Percentiles rank a stretch among this genome's conserved stretches.
Conservation (phyloP, 1,140 invertebrate genomes). For the Mamestra configurata region DNA sequence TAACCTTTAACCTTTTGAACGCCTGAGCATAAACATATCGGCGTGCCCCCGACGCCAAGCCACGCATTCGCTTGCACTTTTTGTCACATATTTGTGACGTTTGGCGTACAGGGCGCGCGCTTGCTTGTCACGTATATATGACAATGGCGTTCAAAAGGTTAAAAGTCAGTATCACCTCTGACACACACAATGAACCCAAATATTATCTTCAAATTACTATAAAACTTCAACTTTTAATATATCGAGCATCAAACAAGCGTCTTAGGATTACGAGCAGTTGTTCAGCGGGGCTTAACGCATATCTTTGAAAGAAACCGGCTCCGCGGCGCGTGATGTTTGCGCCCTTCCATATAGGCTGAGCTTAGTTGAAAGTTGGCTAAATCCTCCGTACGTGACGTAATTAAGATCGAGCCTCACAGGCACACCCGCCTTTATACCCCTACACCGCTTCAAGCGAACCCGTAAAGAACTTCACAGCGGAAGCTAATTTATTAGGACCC, state of each 20-base stretch:
- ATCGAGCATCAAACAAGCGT: conserved; percentile 49
- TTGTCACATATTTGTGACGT: too few relatives aligned
- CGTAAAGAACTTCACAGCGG: conserved; percentile 45
- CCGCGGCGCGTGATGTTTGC: conserved; percentile 73
- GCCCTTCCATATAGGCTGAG: conserved; percentile 68
- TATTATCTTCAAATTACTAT: conserved; percentile 27
- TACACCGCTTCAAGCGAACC: conserved; percentile 46
- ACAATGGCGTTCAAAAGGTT: too few relatives aligned
- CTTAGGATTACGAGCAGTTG: conserved; percentile 72
- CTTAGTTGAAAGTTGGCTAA: conserved; percentile 82
- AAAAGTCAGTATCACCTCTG: background rate
- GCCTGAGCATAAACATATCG: too few relatives aligned
- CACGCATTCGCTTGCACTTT: too few relatives aligned
- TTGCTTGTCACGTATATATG: too few relatives aligned
- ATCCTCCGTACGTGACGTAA: conserved; percentile 82
- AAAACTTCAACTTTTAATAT: conserved; percentile 54
- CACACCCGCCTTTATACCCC: conserved; percentile 47
- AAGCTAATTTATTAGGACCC: conserved; percentile 35
- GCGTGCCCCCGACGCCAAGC: too few relatives aligned
- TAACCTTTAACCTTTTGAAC: too few relatives aligned
- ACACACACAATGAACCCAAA: conserved; percentile 22
- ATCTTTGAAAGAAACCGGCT: conserved; percentile 71
- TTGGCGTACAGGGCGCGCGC: too few relatives aligned
- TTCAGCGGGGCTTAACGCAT: conserved; percentile 70
- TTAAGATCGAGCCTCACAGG: conserved; percentile 71